Conservation (phyloP, 2,797 vertebrate species). For the Neopelma chrysocephalum region DNA sequence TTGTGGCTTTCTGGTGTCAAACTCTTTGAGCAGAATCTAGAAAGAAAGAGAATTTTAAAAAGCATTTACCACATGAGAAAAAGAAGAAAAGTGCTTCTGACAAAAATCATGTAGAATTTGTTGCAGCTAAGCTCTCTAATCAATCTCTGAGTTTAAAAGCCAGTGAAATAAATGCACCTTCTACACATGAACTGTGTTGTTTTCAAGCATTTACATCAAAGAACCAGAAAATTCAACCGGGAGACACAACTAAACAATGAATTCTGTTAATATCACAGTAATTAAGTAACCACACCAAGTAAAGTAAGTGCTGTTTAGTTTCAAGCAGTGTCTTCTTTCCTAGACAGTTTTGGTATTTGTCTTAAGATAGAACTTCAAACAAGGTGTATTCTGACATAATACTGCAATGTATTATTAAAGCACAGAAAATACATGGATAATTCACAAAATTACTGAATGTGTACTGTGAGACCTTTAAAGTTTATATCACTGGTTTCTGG, state of each 20-base stretch:
- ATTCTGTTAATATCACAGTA: background rate
- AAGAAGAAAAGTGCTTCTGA: background rate
- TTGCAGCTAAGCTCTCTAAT: background rate
- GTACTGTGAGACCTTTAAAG: background rate
- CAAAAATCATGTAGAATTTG: background rate
- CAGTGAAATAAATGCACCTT: background rate
- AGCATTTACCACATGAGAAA: background rate
- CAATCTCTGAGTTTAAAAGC: background rate
- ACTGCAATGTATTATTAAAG: background rate
- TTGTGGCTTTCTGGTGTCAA: conserved; percentile 90
- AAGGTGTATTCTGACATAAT: background rate
- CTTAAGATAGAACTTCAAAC: conserved; percentile 1
- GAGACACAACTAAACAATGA: background rate
- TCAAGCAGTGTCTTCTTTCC: background rate
- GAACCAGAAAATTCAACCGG: background rate
- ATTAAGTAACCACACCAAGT: background rate
- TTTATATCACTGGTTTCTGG: background rate
- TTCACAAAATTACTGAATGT: background rate
- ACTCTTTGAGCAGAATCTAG: conserved; percentile 96
- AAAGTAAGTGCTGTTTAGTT: background rate
- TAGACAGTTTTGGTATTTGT: background rate
- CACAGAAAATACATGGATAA: background rate
- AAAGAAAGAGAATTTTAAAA: background rate
- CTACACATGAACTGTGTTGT: background rate
- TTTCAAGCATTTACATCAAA: background rate